These are phyloP conservation scores for Pasiphila rectangulata DNA, from an alignment of 2,888 invertebrate genomes.

Conservation along the genomic window DNA sequence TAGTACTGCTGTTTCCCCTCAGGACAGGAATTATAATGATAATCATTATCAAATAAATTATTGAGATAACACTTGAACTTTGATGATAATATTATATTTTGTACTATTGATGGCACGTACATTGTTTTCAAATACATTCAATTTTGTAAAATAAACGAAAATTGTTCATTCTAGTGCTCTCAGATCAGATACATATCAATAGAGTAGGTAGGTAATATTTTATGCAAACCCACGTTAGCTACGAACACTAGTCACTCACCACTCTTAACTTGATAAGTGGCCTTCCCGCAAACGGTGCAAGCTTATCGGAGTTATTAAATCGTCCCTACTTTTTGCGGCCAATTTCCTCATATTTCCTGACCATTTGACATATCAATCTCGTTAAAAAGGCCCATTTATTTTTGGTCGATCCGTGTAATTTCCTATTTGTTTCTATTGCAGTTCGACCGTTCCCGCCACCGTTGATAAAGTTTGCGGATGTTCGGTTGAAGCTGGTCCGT, in stretches of 20 bases:
- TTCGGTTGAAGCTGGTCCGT: slow-evolving; percentile 54
- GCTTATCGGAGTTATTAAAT: slow-evolving; percentile 21
- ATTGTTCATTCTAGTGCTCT: too few species aligned
- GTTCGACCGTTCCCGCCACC: slow-evolving; percentile 54
- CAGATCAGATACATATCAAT: too few species aligned
- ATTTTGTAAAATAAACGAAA: too few species aligned
- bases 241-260: slow-evolving; percentile 3
- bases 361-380: slow-evolving; percentile 15
- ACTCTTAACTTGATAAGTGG: slow-evolving; percentile 1
- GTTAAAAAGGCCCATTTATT: not conserved
- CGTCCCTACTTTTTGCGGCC: slow-evolving; percentile 12
- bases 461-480: slow-evolving; percentile 52
- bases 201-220: too few species aligned
- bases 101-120: too few species aligned
- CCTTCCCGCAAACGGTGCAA: not conserved
- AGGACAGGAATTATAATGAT: too few species aligned
- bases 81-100: too few species aligned
- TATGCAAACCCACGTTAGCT: not conserved
- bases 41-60: too few species aligned
- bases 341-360: slow-evolving; percentile 14
- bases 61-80: too few species aligned
- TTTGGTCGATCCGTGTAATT: not conserved
- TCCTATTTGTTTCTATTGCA: slow-evolving; percentile 36
- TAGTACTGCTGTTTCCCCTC: too few species aligned
- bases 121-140: too few species aligned